phyloP scores from a whole-genome alignment of 2,113 vertebrate species.

The Thunnus thynnus region DNA sequence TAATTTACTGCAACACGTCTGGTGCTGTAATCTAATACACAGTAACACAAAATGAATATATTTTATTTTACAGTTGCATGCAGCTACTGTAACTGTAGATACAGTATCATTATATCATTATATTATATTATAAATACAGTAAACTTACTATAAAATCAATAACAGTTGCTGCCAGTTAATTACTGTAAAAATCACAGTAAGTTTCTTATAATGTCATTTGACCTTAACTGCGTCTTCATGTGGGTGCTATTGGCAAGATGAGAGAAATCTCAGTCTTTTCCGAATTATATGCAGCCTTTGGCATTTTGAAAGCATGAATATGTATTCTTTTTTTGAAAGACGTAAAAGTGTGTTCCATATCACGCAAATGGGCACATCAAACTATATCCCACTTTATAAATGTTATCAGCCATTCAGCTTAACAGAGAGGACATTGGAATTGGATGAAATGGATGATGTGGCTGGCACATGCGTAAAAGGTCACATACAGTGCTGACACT shows the following conservation, averaged over 20 bases:
- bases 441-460: background rate
- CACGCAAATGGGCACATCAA: background rate
- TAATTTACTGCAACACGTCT: too few species aligned
- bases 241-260: constrained; percentile 32
- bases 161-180: too few species aligned
- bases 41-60: too few species aligned
- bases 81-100: too few species aligned
- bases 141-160: too few species aligned
- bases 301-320: constrained; percentile 31
- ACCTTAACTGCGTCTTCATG: constrained; percentile 31
- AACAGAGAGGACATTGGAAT: background rate
- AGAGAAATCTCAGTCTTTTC: constrained; percentile 1
- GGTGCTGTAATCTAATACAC: too few species aligned
- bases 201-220: background rate
- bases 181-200: too few species aligned
- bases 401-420: background rate
- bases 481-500: too few species aligned
- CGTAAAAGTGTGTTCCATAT: background rate
- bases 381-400: too few species aligned
- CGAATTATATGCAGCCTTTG: constrained; percentile 29
- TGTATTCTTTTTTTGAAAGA: background rate
- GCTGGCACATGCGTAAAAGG: background rate
- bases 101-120: too few species aligned
- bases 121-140: too few species aligned
- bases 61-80: too few species aligned